These are phyloP conservation scores for Micronycteris hirsuta DNA, from an alignment of 2,113 vertebrate species.

Conservation along the genomic window DNA sequence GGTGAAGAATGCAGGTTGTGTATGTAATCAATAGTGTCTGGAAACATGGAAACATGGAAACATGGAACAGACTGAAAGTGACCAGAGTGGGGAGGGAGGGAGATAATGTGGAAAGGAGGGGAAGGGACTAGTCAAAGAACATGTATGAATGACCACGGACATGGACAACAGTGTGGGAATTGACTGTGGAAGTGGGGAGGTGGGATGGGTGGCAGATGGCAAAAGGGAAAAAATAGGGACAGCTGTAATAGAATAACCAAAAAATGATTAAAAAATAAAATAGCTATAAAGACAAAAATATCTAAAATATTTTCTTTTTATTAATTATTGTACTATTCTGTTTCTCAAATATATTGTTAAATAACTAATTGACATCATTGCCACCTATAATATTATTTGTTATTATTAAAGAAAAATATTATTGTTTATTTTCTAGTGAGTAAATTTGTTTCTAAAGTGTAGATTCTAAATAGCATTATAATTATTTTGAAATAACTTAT, in stretches of 20 bases:
- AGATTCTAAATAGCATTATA: neutral
- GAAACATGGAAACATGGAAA: too few relatives aligned
- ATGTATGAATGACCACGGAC: too few relatives aligned
- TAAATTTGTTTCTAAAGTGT: neutral
- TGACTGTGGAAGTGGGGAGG: too few relatives aligned
- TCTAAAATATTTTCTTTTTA: neutral
- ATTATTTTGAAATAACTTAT: neutral
- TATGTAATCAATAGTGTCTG: neutral
- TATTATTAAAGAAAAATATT: neutral
- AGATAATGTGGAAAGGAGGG: too few relatives aligned
- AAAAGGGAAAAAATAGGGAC: too few relatives aligned
- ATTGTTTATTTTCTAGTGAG: neutral
- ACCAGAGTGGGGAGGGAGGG: too few relatives aligned
- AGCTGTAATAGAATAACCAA: too few relatives aligned
- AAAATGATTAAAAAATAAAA: too few relatives aligned
- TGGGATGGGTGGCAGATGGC: too few relatives aligned
- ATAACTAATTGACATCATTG: neutral
- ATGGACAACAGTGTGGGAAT: too few relatives aligned
- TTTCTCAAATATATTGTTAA: neutral
- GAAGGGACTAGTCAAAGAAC: too few relatives aligned
- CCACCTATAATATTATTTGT: neutral
- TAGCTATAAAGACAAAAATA: neutral
- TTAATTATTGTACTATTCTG: neutral
- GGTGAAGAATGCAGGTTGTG: neutral
- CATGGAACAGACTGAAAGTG: too few relatives aligned